Evolutionary conservation across 2,113 vertebrate genomes (phyloP), one percentile per base, ranked within the genome.

Genomic region (Antechinus stuartii): DNA sequence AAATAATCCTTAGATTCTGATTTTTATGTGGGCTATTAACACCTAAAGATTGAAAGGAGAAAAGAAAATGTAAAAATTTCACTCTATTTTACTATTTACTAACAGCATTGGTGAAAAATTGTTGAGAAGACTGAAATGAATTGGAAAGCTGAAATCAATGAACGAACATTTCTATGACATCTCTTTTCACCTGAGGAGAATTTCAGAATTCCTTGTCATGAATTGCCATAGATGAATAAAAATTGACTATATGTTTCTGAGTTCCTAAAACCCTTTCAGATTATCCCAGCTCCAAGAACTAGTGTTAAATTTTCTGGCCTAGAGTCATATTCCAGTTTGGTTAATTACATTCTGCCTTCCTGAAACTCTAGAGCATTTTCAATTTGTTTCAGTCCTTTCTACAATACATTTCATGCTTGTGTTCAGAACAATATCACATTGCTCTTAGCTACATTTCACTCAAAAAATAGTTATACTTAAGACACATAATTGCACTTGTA

Each of bases 301-400:
- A 25, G 35, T 94, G 56, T 96, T 96, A 92, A 91, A 96, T 98
- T 96, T 47, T 96, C 93, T 92, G 91, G 95, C 90, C n/a, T 54
- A 30, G n/a, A 84, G 90, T 55, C 95, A 96, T 57, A 94, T 96
- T 89, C 89, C 96, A 89, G 50, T 94, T 95, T 97, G 94, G 61
- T 94, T 95, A 94, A 95, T 96, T 96, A 91, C 50, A 56, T 96
- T 97, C 47, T 91, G 92, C 89, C 55, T 95, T 96, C 61, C 93
- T 92, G 84, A 96, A 96, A 96, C 93, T 96, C 93, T 94, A 93
- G 89, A 94, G 54, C 61, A 93, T 92, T 97, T 96, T 91, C 89
- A 93, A 96, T 92, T 96, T 91, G 56, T 96, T 97, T 94, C 12
- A 12, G 53, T 89, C 61, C 90, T 96, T 93, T 94, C 61, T 53